Evolutionary conservation across 2,113 vertebrate genomes (phyloP).

Genomic region (Dunckerocampus dactyliophorus): DNA sequence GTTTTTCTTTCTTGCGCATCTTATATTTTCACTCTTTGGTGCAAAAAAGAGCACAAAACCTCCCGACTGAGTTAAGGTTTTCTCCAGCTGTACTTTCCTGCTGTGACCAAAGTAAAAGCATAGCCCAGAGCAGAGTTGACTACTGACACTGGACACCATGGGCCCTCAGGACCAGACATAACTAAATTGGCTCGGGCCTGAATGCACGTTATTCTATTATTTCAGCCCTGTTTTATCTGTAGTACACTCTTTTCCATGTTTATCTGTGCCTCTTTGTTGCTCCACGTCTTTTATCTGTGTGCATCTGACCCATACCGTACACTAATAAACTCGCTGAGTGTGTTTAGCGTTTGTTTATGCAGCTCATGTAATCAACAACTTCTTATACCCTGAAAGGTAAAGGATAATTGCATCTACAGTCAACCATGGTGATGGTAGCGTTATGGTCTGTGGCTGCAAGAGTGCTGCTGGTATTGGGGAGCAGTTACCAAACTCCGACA

Average conservation of each 20-base stretch:
- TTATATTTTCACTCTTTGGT: slow-evolving; percentile 17
- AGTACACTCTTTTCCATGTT: slow-evolving; percentile 34
- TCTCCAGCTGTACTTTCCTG: slow-evolving; percentile 22
- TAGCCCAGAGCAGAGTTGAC: slow-evolving; percentile 32
- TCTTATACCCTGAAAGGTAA: too few relatives aligned
- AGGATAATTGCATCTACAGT: too few relatives aligned
- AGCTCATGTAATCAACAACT: too few relatives aligned
- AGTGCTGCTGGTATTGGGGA: too few relatives aligned
- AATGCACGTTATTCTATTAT: slow-evolving; percentile 63
- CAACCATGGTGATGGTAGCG: too few relatives aligned
- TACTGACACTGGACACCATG: slow-evolving; percentile 25
- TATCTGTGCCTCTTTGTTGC: slow-evolving; percentile 52
- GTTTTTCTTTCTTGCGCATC: neutral
- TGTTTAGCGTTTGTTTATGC: too few relatives aligned
- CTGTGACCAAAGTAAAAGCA: slow-evolving; percentile 25
- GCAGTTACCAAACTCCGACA: too few relatives aligned
- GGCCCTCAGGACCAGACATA: slow-evolving; percentile 47
- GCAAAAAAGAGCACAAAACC: neutral
- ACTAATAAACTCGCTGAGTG: slow-evolving; percentile 22
- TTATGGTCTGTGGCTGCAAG: too few relatives aligned
- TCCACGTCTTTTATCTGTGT: slow-evolving; percentile 46
- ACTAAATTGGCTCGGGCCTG: slow-evolving; percentile 53
- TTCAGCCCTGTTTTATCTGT: slow-evolving; percentile 47
- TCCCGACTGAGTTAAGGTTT: slow-evolving; percentile 15
- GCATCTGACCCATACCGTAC: slow-evolving; percentile 34